Evolutionary conservation across 2,113 vertebrate genomes (phyloP), one percentile per base, ranked within the genome.

Genomic region (Coturnix japonica): DNA sequence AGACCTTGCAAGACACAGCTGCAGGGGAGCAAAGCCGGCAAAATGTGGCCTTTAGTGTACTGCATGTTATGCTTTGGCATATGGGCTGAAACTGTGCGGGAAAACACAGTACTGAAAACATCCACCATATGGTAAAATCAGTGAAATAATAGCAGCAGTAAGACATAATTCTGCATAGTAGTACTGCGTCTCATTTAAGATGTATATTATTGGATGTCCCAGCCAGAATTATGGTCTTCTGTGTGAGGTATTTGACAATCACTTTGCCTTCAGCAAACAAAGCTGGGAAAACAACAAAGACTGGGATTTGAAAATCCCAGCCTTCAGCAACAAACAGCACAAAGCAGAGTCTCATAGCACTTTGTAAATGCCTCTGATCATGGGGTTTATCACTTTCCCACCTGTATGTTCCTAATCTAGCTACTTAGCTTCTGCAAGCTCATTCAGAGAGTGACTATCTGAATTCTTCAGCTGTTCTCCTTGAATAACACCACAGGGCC

Each of bases 201-300:
- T 79, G 41, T 73, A 21, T 84, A 49, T 88, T 84, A 54, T 5
- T 30, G 63, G 44, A 69, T 86, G 64, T 93, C 81, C 78, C 78
- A 63, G 75, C 33, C 74, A 77, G 86, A 87, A 89, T 73, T 66
- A 89, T 64, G 35, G 18, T 72, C 22, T 81, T 89, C 74, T 51
- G 22, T 77, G 86, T 84, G 93, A 73, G 83, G 71, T 84, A 51
- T 79, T 94, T 6, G 4, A 26, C 89, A 91, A 76, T 69, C 77
- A 51, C 78, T 90, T 73, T 87, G 92, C 92, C 94, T 92, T 92
- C 71, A 90, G 94, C 95, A 95, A 95, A 94, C 89, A 96, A 95
- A 96, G 92, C 94, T 96, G 96, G 49, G 92, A 94, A 95, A 95
- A 94, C 92, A 94, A 82, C 77, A 76, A 87, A 94, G 81, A 30